Percentiles rank a stretch among this genome's conserved stretches.
phyloP scores from a whole-genome alignment of 2,113 vertebrate species.

The Aptenodytes forsteri region DNA sequence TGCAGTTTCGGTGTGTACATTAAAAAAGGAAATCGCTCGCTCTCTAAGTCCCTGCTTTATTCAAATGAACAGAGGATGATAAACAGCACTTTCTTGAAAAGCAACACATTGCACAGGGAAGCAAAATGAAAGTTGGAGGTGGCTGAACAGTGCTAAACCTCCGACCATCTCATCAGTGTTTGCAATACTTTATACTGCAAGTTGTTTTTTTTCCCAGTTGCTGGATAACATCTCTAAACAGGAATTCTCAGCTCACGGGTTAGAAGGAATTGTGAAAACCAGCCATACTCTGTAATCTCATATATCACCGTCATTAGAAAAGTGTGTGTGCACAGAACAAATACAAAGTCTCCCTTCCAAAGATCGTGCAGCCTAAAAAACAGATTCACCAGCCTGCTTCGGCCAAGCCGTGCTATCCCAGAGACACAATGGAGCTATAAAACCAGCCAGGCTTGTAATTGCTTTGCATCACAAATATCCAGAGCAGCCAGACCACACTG shows the following conservation, averaged over 20 bases:
- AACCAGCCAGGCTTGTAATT: not conserved
- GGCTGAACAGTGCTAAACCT: not conserved
- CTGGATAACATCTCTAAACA: not conserved
- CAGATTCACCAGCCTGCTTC: not conserved
- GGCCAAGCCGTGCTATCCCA: not conserved
- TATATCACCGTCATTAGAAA: accelerated
- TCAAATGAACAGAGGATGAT: not conserved
- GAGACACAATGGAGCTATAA: not conserved
- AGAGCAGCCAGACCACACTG: not conserved
- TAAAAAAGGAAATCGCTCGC: not conserved
- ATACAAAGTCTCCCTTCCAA: not conserved
- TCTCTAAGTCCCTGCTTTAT: not conserved
- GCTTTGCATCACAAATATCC: not conserved
- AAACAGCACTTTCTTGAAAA: not conserved
- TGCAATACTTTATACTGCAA: not conserved
- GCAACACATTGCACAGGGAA: not conserved
- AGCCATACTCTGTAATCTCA: not conserved
- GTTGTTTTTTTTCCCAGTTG: not conserved
- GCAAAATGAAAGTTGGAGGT: not conserved
- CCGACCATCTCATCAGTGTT: accelerated
- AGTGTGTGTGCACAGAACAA: accelerated
- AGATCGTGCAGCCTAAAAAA: not conserved
- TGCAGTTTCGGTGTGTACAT: not conserved
- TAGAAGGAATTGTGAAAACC: not conserved
- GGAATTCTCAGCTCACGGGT: not conserved